Evolutionary conservation across 2,113 vertebrate genomes (phyloP), one percentile per base, ranked within the genome.

Genomic region (Camelus dromedarius): DNA sequence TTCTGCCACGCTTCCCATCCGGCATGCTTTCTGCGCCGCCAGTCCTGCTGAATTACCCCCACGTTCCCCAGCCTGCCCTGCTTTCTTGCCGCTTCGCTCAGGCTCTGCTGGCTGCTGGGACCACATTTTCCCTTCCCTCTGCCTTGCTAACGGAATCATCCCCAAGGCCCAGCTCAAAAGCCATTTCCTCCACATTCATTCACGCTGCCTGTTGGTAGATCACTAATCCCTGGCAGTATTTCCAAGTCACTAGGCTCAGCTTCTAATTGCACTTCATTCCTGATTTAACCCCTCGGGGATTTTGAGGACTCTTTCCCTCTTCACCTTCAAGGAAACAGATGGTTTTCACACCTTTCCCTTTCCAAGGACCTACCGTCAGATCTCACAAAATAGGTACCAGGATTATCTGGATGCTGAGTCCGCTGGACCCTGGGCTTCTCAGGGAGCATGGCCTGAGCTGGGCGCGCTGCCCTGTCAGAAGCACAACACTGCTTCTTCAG

Each of bases 51-150:
- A 72, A 24, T 50, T 24, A 22, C 38, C 38, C 52, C 24, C 69
- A 1, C 0, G 8, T 28, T 72, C 73, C 30, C 4, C 18, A 3
- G 8, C 3, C 7, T 1, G 3, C 35, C 8, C 73, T 62, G 35
- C 58, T 70, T 42, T 15, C 62, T 18, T 24, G 19, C n/a, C 20
- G 8, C 46, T 56, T 58, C 24, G 73, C 84, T 66, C 18, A 32
- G 48, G 10, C 46, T 48, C 50, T 52, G 32, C 77, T n/a, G 16
- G 19, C 3, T 14, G 4, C 50, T 2, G 24, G 50, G 79, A 16
- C 50, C 13, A 4, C 13, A 7, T 15, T 19, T 3, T 48, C n/a
- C 8, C 56, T 24, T 79, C 56, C 73, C 26, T 54, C 70, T 14
- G n/a, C 19, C 76, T 58, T 50, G 24, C 30, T 42, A 26, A n/a